phyloP scores from a whole-genome alignment of 2,797 vertebrate species.

The Tokudaia tokunoshimensis region DNA sequence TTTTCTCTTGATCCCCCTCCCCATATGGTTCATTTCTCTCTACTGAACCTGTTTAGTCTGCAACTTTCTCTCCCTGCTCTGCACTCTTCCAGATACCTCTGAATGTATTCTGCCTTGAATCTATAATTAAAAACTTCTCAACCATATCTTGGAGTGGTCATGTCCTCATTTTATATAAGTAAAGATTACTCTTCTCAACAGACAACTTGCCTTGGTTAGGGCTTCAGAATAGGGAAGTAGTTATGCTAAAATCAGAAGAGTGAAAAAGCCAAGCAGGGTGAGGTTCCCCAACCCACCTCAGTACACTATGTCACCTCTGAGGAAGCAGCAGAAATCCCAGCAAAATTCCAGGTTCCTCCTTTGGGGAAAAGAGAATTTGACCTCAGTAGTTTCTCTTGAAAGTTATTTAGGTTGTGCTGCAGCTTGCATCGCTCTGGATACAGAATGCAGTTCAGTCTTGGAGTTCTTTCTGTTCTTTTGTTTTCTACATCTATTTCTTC shows the following conservation, averaged over 20 bases:
- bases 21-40: background rate
- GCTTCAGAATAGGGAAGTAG: background rate
- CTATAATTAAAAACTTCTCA: background rate
- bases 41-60: background rate
- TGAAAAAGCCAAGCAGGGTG: background rate
- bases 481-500: background rate
- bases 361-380: slow-evolving; percentile 25
- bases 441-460: background rate
- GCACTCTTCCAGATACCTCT: background rate
- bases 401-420: rapidly evolving
- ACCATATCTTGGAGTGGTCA: background rate
- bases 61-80: background rate
- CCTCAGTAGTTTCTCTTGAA: background rate
- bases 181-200: background rate
- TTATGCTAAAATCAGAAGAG: background rate
- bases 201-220: background rate
- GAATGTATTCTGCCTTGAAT: background rate
- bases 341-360: background rate
- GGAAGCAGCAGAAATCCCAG: background rate
- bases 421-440: background rate
- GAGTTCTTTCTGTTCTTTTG: background rate
- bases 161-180: background rate
- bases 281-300: background rate
- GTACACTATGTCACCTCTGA: background rate
- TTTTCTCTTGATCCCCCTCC: background rate